phyloP scores from a whole-genome alignment of 2,113 vertebrate genomes.

The Nesogale talazaci region DNA sequence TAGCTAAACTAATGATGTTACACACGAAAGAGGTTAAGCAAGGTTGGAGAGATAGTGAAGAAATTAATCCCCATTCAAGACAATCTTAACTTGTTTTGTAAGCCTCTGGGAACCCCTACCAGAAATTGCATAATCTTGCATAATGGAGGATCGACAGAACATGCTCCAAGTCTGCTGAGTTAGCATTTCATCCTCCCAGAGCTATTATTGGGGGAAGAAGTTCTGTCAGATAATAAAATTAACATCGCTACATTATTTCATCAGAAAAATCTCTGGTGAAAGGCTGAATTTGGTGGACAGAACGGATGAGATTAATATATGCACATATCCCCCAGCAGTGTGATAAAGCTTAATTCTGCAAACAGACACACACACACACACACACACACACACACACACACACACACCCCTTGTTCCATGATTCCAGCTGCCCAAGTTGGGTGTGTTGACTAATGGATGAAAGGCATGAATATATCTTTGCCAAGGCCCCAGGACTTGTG shows the following conservation, averaged over 20 bases:
- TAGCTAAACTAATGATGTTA: slow-evolving; percentile 51
- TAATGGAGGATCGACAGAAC: slow-evolving; percentile 69
- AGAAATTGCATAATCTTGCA: slow-evolving; percentile 77
- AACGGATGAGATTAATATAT: not conserved
- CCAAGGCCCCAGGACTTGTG: not conserved
- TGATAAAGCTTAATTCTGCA: not conserved
- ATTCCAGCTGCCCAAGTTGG: not conserved
- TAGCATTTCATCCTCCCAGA: slow-evolving; percentile 62
- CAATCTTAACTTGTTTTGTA: slow-evolving; percentile 64
- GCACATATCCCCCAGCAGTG: not conserved
- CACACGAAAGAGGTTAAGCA: slow-evolving; percentile 61
- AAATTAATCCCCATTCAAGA: slow-evolving; percentile 68
- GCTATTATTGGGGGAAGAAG: slow-evolving; percentile 62
- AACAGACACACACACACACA: not conserved
- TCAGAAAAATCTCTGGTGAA: slow-evolving; percentile 41
- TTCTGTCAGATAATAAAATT: slow-evolving; percentile 71
- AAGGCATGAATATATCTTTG: not conserved
- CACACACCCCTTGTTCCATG: not conserved
- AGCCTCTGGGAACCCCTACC: slow-evolving; percentile 65
- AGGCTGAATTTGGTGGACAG: not conserved
- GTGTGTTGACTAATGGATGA: not conserved
- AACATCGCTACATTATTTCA: slow-evolving; percentile 52
- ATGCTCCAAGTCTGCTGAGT: slow-evolving; percentile 67
- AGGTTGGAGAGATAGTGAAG: slow-evolving; percentile 56
- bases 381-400: too few species aligned